Base-by-base conservation (phyloP, 2,113 vertebrate species). In the Phyllostomus hastatus region DNA sequence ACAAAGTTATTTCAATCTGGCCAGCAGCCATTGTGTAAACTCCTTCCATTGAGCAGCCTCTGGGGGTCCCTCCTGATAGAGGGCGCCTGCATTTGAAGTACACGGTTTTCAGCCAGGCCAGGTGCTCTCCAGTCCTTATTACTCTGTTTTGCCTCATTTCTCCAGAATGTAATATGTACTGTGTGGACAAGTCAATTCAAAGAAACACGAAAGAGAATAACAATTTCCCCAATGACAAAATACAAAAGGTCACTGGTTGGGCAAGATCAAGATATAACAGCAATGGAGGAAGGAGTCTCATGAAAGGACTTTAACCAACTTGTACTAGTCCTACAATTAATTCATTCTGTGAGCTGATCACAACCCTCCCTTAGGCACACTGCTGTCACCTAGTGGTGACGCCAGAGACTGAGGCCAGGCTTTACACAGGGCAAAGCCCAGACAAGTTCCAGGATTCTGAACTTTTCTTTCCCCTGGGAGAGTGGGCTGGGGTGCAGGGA, bases 341-440 rank as follows among this genome's bases (percentile, higher is more conserved):
- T 10, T 14, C 38, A 9, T 7, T 31, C 38, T 0, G 6, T 17
- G 0, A 28, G 46, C 35, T 9, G 73, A 0, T 14, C 0, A 1
- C 89, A 2, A 0, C 8, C 3, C 57, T 26, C 76, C 67, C 70
- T 81, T 57, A 12, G 12, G 67, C 76, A 33, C 54, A 61, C 46
- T 83, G 67, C 90, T 97, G 94, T 92, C 94, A 88, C 57, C 96
- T 97, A 73, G 85, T 50, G 96, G 92, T 50, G 3, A 85, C 6
- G 33, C 1, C 20, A 17, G 87, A 92, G 70, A 72, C 35, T 14
- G 28, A 1, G 14, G 72, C 90, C n/a, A 28, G 20, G 11, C 24
- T 50, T 46, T 61, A 67, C 57, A 76, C 1, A 11, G 0, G 10
- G 41, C 35, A 78, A 69, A 75, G 52, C 33, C 38, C 3, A 4